Percentiles rank a stretch among this genome's conserved stretches.
Conservation (phyloP, 2,888 invertebrate species). For the Anthrax anthrax region DNA sequence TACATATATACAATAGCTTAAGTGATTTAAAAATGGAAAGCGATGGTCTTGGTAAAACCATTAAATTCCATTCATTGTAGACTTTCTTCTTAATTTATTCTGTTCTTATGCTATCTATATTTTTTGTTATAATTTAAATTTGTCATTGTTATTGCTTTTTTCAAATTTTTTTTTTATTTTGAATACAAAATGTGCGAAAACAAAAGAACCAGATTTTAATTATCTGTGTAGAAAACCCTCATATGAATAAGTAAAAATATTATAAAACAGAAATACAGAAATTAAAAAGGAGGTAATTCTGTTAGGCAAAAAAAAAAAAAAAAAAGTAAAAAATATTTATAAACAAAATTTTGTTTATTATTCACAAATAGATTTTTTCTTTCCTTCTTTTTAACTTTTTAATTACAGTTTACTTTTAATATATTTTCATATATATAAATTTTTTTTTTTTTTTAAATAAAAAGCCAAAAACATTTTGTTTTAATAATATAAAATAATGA, state of each 20-base stretch:
- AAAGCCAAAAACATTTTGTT: slow-evolving; percentile 5
- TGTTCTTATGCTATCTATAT: too few species aligned
- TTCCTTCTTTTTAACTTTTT: neutral
- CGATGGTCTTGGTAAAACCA: slow-evolving; percentile 10
- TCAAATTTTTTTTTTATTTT: too few species aligned
- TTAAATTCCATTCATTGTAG: slow-evolving; percentile 4
- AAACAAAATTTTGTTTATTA: neutral
- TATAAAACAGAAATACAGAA: too few species aligned
- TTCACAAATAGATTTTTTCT: slow-evolving; percentile 5
- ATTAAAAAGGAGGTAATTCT: too few species aligned
- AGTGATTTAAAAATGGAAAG: slow-evolving; percentile 8
- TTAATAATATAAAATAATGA: neutral
- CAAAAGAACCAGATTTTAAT: too few species aligned
- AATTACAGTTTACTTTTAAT: slow-evolving; percentile 2
- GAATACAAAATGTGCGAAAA: too few species aligned
- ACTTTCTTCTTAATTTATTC: neutral
- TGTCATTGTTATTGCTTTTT: too few species aligned
- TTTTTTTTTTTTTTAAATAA: too few species aligned
- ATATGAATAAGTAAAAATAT: too few species aligned
- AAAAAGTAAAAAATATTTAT: neutral
- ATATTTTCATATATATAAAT: too few species aligned
- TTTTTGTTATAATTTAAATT: neutral
- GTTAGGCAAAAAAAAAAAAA: neutral
- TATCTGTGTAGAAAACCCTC: too few species aligned
- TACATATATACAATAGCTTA: too few species aligned